A percentile compares a stretch with the other conserved stretches of the same genome.
phyloP scores from a whole-genome alignment of 2,888 invertebrate genomes.

The Trichopoda pennipes region DNA sequence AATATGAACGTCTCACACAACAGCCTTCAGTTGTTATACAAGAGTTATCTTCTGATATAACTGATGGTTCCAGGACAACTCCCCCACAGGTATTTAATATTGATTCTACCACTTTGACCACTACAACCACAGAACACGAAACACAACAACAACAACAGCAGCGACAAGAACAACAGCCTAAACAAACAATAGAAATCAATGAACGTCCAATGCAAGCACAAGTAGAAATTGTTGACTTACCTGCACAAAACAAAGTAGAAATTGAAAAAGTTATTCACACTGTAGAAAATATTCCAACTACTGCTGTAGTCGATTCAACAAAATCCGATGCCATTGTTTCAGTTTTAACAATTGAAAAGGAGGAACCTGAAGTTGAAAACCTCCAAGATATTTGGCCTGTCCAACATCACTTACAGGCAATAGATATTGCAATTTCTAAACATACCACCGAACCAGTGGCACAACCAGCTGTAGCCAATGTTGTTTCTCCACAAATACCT shows the following conservation, averaged over 20 bases:
- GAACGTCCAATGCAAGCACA: slow-evolving; percentile 76
- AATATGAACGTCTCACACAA: slow-evolving; percentile 76
- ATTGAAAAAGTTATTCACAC: slow-evolving; percentile 74
- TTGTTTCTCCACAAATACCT: slow-evolving; percentile 37
- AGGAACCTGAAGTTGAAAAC: slow-evolving; percentile 73
- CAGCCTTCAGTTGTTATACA: slow-evolving; percentile 78
- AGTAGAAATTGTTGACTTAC: slow-evolving; percentile 80
- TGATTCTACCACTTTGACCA: slow-evolving; percentile 76
- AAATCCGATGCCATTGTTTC: slow-evolving; percentile 63
- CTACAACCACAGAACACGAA: slow-evolving; percentile 65
- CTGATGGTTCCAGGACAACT: slow-evolving; percentile 62
- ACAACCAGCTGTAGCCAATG: slow-evolving; percentile 58
- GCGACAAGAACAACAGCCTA: slow-evolving; percentile 70
- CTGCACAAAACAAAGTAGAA: slow-evolving; percentile 79
- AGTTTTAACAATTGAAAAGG: slow-evolving; percentile 64
- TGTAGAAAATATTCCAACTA: slow-evolving; percentile 67
- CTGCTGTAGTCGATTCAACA: slow-evolving; percentile 62
- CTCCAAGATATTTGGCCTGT: slow-evolving; percentile 80
- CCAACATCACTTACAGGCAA: slow-evolving; percentile 76
- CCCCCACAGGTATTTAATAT: slow-evolving; percentile 81
- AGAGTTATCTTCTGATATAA: slow-evolving; percentile 75
- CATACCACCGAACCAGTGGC: slow-evolving; percentile 70
- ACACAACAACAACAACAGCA: slow-evolving; percentile 62
- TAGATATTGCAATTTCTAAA: slow-evolving; percentile 77
- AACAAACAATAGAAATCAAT: slow-evolving; percentile 72